phyloP scores from a whole-genome alignment of 2,113 vertebrate species.

The Pygathrix nemaeus region DNA sequence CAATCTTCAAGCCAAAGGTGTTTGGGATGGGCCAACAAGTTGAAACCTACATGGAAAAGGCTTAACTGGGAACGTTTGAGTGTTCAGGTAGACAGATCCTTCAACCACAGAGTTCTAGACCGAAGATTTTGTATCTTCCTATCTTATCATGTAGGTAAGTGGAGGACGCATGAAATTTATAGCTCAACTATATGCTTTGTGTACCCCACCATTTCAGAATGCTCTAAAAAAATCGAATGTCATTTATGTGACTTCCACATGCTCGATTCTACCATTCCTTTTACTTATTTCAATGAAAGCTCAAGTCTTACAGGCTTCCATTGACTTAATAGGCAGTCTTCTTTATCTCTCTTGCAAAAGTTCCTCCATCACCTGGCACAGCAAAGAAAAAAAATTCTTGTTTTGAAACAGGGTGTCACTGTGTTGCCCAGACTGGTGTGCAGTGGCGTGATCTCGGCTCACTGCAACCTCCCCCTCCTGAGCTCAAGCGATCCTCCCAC shows the following conservation, averaged over 20 bases:
- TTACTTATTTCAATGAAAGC: background rate
- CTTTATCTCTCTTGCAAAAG: background rate
- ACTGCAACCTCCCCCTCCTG: too few species aligned
- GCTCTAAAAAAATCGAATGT: background rate
- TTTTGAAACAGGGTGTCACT: too few species aligned
- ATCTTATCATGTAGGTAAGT: background rate
- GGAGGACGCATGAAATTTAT: background rate
- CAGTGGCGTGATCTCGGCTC: too few species aligned
- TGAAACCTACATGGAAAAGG: background rate
- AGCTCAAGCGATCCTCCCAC: too few species aligned
- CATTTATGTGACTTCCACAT: background rate
- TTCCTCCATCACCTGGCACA: background rate
- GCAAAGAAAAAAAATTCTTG: background rate
- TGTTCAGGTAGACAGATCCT: background rate
- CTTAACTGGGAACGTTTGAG: fast-evolving
- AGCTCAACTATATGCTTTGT: background rate
- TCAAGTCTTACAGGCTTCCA: background rate
- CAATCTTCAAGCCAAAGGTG: background rate
- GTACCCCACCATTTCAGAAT: background rate
- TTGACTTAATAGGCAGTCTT: background rate
- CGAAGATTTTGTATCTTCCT: background rate
- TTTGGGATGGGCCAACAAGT: conserved; percentile 4
- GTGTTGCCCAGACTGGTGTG: too few species aligned
- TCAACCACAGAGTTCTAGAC: background rate
- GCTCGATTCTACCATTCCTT: background rate